A percentile compares a stretch with the other conserved stretches of the same genome.
Conservation (phyloP, 2,113 vertebrate genomes). For the Pleuronectes platessa region DNA sequence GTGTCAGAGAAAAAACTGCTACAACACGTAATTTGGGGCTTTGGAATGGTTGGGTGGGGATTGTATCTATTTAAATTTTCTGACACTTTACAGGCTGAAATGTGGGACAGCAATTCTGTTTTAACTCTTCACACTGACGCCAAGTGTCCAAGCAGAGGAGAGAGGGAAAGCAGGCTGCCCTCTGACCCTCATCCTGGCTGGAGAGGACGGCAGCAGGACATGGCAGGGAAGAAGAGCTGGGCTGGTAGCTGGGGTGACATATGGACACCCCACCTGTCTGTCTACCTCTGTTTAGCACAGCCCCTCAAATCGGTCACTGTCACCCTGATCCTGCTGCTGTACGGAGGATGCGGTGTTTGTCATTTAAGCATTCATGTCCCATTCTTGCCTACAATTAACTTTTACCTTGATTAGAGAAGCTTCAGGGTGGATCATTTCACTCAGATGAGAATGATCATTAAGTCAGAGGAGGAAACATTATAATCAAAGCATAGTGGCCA, state of each 20-base stretch:
- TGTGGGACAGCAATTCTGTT: not conserved
- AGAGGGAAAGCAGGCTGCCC: slow-evolving; percentile 45
- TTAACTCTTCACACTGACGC: slow-evolving; percentile 4
- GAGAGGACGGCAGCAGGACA: slow-evolving; percentile 26
- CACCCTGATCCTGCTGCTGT: slow-evolving; percentile 24
- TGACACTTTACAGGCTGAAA: not conserved
- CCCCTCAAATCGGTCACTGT: slow-evolving; percentile 31
- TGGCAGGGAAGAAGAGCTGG: slow-evolving; percentile 22
- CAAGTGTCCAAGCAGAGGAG: slow-evolving; percentile 44
- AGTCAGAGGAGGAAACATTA: not conserved
- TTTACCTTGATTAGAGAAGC: not conserved
- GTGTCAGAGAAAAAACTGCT: not conserved
- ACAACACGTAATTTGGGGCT: not conserved
- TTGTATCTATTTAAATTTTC: not conserved
- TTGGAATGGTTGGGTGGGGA: not conserved
- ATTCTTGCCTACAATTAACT: not conserved
- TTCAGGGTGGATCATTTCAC: slow-evolving; percentile 9
- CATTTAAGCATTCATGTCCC: not conserved
- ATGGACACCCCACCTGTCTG: slow-evolving; percentile 62
- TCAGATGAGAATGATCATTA: slow-evolving; percentile 38
- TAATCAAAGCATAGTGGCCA: slow-evolving; percentile 25
- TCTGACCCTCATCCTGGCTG: slow-evolving; percentile 55
- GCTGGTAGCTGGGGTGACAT: slow-evolving; percentile 33
- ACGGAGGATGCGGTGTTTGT: not conserved
- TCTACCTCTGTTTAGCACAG: slow-evolving; percentile 47